A percentile compares a stretch with the other conserved stretches of the same genome.
Evolutionary conservation across 2,797 vertebrate genomes (phyloP).

Genomic region (Halcyon badia): DNA sequence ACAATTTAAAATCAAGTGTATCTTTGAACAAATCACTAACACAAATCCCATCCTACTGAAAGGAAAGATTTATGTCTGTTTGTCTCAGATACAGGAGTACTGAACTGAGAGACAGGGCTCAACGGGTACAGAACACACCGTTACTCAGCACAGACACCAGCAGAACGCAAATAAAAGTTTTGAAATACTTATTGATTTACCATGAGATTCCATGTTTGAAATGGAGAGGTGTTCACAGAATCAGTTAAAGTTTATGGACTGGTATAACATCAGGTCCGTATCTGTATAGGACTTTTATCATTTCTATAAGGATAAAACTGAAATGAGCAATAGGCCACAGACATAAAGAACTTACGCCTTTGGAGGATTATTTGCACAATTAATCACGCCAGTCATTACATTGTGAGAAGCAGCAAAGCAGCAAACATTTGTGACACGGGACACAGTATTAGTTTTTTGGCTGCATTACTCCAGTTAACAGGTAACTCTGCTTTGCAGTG

Average conservation of each 20-base stretch:
- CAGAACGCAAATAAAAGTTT: neutral
- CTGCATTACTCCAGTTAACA: slow-evolving; percentile 22
- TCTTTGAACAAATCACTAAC: neutral
- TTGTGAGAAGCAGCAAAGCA: neutral
- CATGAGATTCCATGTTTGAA: neutral
- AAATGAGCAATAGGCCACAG: neutral
- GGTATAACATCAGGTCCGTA: neutral
- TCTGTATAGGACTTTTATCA: neutral
- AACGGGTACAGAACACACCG: too few relatives aligned
- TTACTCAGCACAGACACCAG: neutral
- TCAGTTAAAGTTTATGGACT: neutral
- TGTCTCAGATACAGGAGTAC: neutral
- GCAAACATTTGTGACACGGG: neutral
- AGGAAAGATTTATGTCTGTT: neutral
- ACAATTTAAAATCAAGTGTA: neutral
- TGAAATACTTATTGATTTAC: neutral
- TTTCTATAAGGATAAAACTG: neutral
- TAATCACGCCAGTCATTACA: neutral
- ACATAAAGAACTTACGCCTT: neutral
- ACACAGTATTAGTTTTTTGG: neutral
- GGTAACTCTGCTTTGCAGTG: neutral
- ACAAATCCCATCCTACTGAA: neutral
- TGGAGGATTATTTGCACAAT: neutral
- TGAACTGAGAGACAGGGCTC: neutral
- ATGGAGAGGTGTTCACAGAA: neutral